A percentile compares a stretch with the other conserved stretches of the same genome.
These are phyloP conservation scores for Marcusenius ussheri DNA, from an alignment of 2,113 vertebrate genomes.

Conservation along the genomic window DNA sequence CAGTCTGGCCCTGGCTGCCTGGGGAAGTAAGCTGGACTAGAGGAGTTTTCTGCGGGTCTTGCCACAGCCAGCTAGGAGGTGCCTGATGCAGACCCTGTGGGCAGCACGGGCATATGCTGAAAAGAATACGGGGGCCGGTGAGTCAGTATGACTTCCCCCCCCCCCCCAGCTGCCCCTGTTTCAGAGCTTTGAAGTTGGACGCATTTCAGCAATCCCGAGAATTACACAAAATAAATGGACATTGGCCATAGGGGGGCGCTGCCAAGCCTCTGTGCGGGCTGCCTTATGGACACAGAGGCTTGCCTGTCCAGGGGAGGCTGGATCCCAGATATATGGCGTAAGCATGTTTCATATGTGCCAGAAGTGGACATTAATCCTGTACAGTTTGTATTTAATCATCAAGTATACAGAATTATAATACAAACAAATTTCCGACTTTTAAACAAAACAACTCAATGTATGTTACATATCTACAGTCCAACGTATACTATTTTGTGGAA, in stretches of 20 bases:
- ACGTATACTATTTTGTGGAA: conserved; percentile 52
- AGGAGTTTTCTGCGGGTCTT: conserved; percentile 29
- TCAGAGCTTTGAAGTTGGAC: neutral
- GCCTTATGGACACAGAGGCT: neutral
- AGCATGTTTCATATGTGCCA: conserved; percentile 58
- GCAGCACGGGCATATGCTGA: neutral
- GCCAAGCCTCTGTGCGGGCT: neutral
- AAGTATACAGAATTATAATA: conserved; percentile 66
- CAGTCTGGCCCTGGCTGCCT: conserved; percentile 40
- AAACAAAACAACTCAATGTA: conserved; percentile 52
- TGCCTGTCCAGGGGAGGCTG: neutral
- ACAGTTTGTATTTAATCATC: conserved; percentile 64
- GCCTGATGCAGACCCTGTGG: neutral
- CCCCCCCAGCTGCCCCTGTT: neutral
- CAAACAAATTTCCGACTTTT: conserved; percentile 50
- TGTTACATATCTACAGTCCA: conserved; percentile 70
- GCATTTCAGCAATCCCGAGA: neutral
- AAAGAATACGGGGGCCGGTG: neutral
- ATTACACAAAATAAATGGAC: neutral
- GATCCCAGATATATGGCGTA: conserved; percentile 34
- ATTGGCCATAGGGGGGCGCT: neutral
- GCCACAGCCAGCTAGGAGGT: neutral
- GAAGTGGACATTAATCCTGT: conserved; percentile 64
- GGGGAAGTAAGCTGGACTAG: conserved; percentile 23
- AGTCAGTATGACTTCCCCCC: neutral